Percentiles rank a stretch among this genome's conserved stretches.
Conservation (phyloP, 1,140 invertebrate genomes). For the Asobara japonica region DNA sequence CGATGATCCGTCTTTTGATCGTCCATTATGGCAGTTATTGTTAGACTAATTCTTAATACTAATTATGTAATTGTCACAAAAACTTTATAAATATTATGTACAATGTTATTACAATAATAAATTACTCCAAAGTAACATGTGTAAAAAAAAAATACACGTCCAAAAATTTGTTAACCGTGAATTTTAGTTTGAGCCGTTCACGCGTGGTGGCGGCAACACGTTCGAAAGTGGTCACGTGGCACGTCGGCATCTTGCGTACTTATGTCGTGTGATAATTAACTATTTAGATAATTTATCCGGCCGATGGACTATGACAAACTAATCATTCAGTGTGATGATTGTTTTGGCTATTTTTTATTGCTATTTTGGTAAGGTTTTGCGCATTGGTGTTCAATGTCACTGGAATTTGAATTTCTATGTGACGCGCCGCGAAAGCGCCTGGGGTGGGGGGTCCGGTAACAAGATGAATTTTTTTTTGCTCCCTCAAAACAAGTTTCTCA, state of each 20-base stretch:
- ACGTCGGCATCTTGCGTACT: background rate
- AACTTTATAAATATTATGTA: conserved; percentile 21
- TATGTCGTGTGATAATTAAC: too few relatives aligned
- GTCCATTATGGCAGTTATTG: conserved; percentile 52
- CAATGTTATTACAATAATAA: conserved; percentile 20
- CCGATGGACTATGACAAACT: too few relatives aligned
- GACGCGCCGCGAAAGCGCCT: too few relatives aligned
- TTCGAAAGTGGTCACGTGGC: background rate
- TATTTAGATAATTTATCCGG: too few relatives aligned
- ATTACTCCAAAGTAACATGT: conserved; percentile 46
- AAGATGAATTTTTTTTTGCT: too few relatives aligned
- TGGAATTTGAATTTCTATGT: too few relatives aligned
- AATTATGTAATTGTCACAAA: conserved; percentile 22
- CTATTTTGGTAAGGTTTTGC: too few relatives aligned
- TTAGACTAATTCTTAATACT: conserved; percentile 21
- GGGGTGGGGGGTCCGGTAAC: too few relatives aligned
- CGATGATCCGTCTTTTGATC: conserved; percentile 74
- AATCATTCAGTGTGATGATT: too few relatives aligned
- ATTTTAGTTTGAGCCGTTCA: conserved; percentile 40
- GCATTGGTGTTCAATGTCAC: too few relatives aligned
- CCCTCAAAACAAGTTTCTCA: too few relatives aligned
- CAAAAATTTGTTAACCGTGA: conserved; percentile 39
- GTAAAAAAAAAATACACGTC: conserved; percentile 44
- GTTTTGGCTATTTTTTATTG: too few relatives aligned
- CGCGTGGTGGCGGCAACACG: conserved; percentile 41